phyloP scores from a whole-genome alignment of 30 jellyfish, hydroid and myxozoan genomes.

The Nemopilema nomurai region DNA sequence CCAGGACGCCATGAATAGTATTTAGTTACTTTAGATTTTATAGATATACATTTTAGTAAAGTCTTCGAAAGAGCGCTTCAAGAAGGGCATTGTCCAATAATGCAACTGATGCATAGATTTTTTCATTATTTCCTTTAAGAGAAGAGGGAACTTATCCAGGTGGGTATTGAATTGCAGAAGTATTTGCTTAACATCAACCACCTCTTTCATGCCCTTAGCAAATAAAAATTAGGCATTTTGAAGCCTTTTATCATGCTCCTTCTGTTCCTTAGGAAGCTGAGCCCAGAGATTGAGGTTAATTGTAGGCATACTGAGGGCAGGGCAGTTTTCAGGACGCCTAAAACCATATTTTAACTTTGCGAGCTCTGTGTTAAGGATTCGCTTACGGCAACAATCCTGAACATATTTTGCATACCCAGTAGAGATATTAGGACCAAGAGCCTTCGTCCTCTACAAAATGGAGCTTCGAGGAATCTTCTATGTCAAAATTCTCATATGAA shows the following conservation, averaged over 20 bases:
- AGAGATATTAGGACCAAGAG: not conserved
- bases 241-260: constrained; percentile 20
- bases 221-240: constrained; percentile 5
- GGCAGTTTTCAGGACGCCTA: constrained; percentile 15
- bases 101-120: constrained; percentile 6
- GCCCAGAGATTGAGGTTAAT: constrained; percentile 2
- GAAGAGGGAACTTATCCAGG: not conserved
- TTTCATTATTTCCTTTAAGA: not conserved
- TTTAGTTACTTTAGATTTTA: not conserved
- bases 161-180: constrained; percentile 8
- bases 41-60: not conserved
- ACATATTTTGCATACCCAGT: not conserved
- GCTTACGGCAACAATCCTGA: constrained; percentile 1
- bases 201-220: constrained; percentile 17
- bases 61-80: constrained; percentile 6
- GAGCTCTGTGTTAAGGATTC: constrained; percentile 3
- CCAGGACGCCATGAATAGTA: constrained; percentile 45
- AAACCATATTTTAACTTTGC: not conserved
- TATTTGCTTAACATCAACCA: not conserved
- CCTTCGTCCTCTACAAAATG: constrained; percentile 4
- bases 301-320: constrained; percentile 16
- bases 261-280: constrained; percentile 6
- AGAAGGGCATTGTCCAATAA: constrained; percentile 12
- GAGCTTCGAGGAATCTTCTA: not conserved
- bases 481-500: not conserved